Conservation (phyloP, 2,797 vertebrate species). For the Acipenser transmontanus region DNA sequence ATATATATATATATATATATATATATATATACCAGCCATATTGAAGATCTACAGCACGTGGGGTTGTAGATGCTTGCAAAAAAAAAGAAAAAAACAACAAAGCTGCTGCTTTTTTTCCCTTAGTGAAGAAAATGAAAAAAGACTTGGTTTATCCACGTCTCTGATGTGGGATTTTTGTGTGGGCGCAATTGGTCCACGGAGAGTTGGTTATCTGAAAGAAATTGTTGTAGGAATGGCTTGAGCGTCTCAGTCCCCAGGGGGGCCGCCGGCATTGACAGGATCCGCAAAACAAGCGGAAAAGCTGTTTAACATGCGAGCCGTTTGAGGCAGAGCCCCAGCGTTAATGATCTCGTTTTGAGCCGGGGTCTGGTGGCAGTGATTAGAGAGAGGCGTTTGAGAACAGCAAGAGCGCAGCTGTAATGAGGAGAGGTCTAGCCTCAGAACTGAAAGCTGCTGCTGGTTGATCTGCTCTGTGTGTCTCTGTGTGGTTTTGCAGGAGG, state of each 20-base stretch:
- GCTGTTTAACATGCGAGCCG: conserved; percentile 52
- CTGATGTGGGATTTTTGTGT: conserved; percentile 45
- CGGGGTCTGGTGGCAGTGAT: conserved; percentile 61
- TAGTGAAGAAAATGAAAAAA: conserved; percentile 35
- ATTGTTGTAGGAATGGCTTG: conserved; percentile 46
- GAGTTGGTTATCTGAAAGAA: conserved; percentile 41
- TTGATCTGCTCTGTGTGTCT: conserved; percentile 46
- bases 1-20: too few species aligned
- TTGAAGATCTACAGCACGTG: conserved; percentile 45
- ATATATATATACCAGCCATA: neutral
- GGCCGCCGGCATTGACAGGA: conserved; percentile 42
- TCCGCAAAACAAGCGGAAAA: conserved; percentile 42
- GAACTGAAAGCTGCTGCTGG: conserved; percentile 35
- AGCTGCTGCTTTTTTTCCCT: conserved; percentile 35
- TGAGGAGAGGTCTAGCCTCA: conserved; percentile 59
- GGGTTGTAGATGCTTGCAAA: conserved; percentile 56
- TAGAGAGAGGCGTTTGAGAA: conserved; percentile 47
- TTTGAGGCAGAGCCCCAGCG: conserved; percentile 51
- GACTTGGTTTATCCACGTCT: conserved; percentile 38
- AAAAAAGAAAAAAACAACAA: conserved; percentile 45
- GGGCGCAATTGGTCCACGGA: conserved; percentile 42
- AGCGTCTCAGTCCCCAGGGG: conserved; percentile 38
- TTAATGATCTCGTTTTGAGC: conserved; percentile 53
- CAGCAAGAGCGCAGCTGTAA: conserved; percentile 48
- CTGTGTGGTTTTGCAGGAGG: conserved; percentile 52